phyloP scores from a whole-genome alignment of 2,888 invertebrate species.

The Caenorhabditis uteleia region DNA sequence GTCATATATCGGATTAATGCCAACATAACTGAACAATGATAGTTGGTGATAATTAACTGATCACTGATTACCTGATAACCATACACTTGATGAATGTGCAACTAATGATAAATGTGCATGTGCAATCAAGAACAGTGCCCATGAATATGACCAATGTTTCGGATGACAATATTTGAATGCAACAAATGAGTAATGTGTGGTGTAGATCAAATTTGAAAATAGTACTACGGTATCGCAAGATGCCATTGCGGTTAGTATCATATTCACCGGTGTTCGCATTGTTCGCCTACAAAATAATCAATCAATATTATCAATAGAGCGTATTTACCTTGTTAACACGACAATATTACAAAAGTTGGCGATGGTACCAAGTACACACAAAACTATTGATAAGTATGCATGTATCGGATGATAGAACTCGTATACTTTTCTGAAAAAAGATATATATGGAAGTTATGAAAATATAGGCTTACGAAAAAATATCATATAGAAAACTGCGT shows the following conservation, averaged over 20 bases:
- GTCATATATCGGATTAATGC: conserved; percentile 67
- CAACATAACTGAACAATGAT: conserved; percentile 59
- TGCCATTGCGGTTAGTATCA: conserved; percentile 68
- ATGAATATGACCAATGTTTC: conserved; percentile 64
- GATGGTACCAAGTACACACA: conserved; percentile 64
- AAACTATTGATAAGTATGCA: conserved; percentile 66
- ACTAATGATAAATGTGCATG: conserved; percentile 67
- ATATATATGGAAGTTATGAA: background rate
- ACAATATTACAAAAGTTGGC: conserved; percentile 69
- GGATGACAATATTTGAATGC: conserved; percentile 61
- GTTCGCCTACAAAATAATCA: conserved; percentile 47
- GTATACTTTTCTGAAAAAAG: conserved; percentile 40
- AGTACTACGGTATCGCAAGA: conserved; percentile 68
- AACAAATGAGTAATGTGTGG: conserved; percentile 67
- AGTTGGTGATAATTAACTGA: background rate
- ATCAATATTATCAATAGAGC: background rate
- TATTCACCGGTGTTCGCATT: conserved; percentile 69
- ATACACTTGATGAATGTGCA: conserved; percentile 65
- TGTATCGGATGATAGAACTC: conserved; percentile 61
- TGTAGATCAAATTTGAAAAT: conserved; percentile 67
- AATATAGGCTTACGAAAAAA: conserved; percentile 13
- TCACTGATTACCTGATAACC: conserved; percentile 60
- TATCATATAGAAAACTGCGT: conserved; percentile 57
- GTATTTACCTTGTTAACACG: conserved; percentile 58
- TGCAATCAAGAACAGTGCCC: conserved; percentile 66